Percentiles rank a stretch among this genome's conserved stretches.
phyloP scores from a whole-genome alignment of 2,797 vertebrate genomes.

The Characodon lateralis region DNA sequence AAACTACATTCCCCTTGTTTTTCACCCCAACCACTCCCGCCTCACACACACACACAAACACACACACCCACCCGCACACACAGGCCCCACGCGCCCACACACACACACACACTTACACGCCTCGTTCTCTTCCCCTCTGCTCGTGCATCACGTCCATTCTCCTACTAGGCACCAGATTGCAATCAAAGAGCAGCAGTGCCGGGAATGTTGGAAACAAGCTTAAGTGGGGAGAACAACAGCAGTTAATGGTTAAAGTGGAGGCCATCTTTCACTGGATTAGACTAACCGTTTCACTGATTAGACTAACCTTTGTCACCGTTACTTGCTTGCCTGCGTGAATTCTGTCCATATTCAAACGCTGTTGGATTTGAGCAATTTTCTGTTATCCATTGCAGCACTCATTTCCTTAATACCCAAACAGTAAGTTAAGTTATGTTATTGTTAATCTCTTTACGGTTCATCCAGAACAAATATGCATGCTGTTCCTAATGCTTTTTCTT shows the following conservation, averaged over 20 bases:
- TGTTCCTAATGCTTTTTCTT: not conserved
- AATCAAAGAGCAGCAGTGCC: slow-evolving; percentile 64
- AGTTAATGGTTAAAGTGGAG: slow-evolving; percentile 65
- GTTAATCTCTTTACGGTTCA: not conserved
- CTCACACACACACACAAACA: not conserved
- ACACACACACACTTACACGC: not conserved
- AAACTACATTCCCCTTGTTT: slow-evolving; percentile 14
- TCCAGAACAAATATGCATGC: not conserved
- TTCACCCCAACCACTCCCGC: not conserved
- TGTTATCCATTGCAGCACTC: not conserved
- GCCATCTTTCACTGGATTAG: slow-evolving; percentile 59
- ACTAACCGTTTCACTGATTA: slow-evolving; percentile 59
- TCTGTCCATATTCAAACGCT: slow-evolving; percentile 2
- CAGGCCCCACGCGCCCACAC: not conserved
- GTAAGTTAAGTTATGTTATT: not conserved
- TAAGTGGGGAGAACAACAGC: slow-evolving; percentile 63
- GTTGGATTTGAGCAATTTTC: not conserved
- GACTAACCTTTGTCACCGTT: slow-evolving; percentile 10
- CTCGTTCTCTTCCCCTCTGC: slow-evolving; percentile 1
- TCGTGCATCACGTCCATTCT: slow-evolving; percentile 2
- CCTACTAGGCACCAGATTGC: slow-evolving; percentile 65
- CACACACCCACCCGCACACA: not conserved
- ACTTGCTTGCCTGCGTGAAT: slow-evolving; percentile 1
- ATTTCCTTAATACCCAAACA: not conserved
- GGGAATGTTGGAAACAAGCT: slow-evolving; percentile 63